phyloP scores from a whole-genome alignment of 2,113 vertebrate species.

The Herpetotheres cachinnans region DNA sequence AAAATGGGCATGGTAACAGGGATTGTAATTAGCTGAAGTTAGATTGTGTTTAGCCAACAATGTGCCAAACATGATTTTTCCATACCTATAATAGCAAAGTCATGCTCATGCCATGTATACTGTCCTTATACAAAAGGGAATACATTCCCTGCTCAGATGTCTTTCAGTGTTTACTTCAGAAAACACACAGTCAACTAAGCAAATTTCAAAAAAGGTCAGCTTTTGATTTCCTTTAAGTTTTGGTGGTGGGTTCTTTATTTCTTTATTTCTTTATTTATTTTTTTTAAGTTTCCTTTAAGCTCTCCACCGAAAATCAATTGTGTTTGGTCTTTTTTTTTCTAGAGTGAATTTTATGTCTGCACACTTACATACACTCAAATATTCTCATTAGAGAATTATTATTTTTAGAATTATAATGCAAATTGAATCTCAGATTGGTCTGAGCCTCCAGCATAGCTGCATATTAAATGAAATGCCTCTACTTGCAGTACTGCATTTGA shows the following conservation, averaged over 20 bases:
- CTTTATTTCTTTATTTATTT: not conserved
- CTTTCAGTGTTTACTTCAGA: not conserved
- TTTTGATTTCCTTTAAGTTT: constrained; percentile 17
- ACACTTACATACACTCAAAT: constrained; percentile 18
- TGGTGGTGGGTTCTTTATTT: not conserved
- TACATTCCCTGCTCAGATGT: not conserved
- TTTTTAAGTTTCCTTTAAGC: not conserved
- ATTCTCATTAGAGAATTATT: constrained; percentile 64
- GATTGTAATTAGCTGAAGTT: not conserved
- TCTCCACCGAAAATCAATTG: not conserved
- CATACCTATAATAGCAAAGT: not conserved
- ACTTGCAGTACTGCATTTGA: constrained; percentile 16
- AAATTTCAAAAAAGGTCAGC: constrained; percentile 15
- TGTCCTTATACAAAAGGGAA: not conserved
- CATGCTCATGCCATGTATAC: not conserved
- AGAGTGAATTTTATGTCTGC: constrained; percentile 3
- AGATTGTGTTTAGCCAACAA: not conserved
- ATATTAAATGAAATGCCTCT: constrained; percentile 51
- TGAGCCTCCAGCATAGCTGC: constrained; percentile 61
- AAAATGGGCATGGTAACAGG: not conserved
- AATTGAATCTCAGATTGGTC: constrained; percentile 57
- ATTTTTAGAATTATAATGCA: constrained; percentile 64
- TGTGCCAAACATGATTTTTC: not conserved
- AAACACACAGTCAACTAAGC: not conserved
- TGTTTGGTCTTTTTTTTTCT: not conserved